phyloP scores from a whole-genome alignment of 1,140 invertebrate genomes.

The Lordiphosa clarofinis region DNA sequence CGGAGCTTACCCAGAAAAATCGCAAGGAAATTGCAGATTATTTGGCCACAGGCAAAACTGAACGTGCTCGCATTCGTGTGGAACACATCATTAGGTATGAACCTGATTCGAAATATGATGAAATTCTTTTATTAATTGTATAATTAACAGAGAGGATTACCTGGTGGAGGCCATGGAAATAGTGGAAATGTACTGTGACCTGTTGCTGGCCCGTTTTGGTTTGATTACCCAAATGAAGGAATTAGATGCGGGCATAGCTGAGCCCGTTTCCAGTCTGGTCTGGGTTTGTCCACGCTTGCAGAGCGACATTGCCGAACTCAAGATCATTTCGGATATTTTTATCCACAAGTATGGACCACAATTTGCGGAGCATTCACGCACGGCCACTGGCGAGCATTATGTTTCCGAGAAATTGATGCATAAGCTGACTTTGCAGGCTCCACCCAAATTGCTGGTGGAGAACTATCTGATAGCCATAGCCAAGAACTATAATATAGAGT shows the following conservation, averaged over 20 bases:
- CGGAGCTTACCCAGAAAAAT: constrained; percentile 96
- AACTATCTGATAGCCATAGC: constrained; percentile 98
- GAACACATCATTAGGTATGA: constrained; percentile 95
- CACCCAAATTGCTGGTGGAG: constrained; percentile 97
- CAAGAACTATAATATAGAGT: constrained; percentile 95
- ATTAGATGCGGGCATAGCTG: constrained; percentile 95
- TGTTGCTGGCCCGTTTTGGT: constrained; percentile 97
- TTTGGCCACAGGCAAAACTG: constrained; percentile 92
- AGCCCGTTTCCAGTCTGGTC: constrained; percentile 96
- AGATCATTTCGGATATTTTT: constrained; percentile 94
- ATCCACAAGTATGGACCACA: constrained; percentile 96
- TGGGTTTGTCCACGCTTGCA: constrained; percentile 96
- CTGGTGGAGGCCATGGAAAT: constrained; percentile 99
- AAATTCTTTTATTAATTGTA: not conserved
- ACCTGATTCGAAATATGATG: not conserved
- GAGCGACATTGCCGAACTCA: constrained; percentile 85
- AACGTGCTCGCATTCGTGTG: constrained; percentile 96
- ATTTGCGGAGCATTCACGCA: constrained; percentile 92
- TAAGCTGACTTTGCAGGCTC: constrained; percentile 97
- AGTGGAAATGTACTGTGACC: constrained; percentile 99
- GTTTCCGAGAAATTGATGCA: constrained; percentile 97
- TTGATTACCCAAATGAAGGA: constrained; percentile 98
- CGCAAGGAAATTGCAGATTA: constrained; percentile 99
- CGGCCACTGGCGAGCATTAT: constrained; percentile 86
- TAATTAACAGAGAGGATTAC: constrained; percentile 92